Evolutionary conservation across 2,113 vertebrate species (phyloP).

Genomic region (Typhlomys cinereus): DNA sequence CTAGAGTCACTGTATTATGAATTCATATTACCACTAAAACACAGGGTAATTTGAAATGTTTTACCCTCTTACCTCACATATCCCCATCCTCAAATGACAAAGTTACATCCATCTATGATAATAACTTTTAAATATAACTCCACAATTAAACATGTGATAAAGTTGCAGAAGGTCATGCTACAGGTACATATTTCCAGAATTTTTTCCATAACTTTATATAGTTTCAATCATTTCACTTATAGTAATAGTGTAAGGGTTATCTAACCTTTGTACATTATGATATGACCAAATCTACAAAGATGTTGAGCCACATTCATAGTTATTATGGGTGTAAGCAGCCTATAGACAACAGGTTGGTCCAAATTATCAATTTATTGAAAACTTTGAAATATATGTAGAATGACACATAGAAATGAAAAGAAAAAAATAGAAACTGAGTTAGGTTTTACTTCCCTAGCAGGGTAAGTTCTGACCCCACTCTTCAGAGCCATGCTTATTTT

Average conservation of each 20-base stretch:
- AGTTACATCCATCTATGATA: not conserved
- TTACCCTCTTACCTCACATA: not conserved
- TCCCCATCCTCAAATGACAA: not conserved
- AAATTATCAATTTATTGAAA: not conserved
- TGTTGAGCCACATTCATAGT: not conserved
- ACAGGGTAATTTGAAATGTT: not conserved
- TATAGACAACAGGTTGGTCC: not conserved
- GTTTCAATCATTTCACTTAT: not conserved
- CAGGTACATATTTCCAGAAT: not conserved
- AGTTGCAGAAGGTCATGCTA: not conserved
- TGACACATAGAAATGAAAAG: not conserved
- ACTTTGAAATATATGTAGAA: not conserved
- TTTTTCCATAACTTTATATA: not conserved
- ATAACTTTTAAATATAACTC: constrained; percentile 10
- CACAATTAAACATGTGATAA: not conserved
- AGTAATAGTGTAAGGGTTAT: not conserved
- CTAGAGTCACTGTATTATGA: too few relatives aligned
- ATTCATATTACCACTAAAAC: not conserved
- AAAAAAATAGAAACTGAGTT: not conserved
- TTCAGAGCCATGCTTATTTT: not conserved
- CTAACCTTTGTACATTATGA: not conserved
- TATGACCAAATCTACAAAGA: not conserved
- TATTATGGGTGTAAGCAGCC: not conserved
- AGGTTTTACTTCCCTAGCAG: not conserved
- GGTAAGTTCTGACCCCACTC: not conserved